A percentile compares a stretch with the other conserved stretches of the same genome.
These are phyloP conservation scores for Anorthoa munda DNA, from an alignment of 2,888 invertebrate species.

Conservation along the genomic window DNA sequence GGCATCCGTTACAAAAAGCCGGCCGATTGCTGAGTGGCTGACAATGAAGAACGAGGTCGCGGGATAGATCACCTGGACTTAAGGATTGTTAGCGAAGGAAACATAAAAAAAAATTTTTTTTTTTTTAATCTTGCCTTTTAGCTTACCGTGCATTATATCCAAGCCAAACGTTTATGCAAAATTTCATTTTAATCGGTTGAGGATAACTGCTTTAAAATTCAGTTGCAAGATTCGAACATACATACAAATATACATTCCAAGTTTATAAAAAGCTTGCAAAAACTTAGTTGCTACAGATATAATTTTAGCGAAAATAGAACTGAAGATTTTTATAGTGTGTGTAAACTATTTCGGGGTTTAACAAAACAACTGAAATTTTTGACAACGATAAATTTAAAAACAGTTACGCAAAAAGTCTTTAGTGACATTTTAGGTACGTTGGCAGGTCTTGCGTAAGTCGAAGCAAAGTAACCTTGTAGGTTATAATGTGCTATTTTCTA, in stretches of 20 bases:
- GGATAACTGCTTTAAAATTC: too few relatives aligned
- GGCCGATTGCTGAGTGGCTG: constrained; percentile 61
- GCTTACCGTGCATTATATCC: too few relatives aligned
- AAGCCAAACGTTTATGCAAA: too few relatives aligned
- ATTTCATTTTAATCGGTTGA: too few relatives aligned
- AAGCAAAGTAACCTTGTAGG: background rate
- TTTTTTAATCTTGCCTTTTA: too few relatives aligned
- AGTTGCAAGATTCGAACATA: too few relatives aligned
- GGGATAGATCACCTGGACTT: constrained; percentile 74
- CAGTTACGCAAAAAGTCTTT: background rate
- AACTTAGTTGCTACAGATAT: background rate
- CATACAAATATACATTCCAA: too few relatives aligned
- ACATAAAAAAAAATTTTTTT: too few relatives aligned
- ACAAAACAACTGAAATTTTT: background rate
- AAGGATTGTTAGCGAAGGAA: constrained; percentile 19
- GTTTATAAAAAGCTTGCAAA: background rate
- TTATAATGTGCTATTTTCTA: background rate
- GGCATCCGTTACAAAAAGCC: constrained; percentile 68
- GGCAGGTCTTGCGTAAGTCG: background rate
- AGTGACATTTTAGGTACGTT: background rate
- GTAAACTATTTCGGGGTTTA: background rate
- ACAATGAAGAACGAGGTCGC: constrained; percentile 72
- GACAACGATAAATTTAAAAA: background rate
- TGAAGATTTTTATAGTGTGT: background rate
- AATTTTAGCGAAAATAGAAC: background rate